Conservation (phyloP, 2,113 vertebrate genomes). For the Manacus vitellinus region DNA sequence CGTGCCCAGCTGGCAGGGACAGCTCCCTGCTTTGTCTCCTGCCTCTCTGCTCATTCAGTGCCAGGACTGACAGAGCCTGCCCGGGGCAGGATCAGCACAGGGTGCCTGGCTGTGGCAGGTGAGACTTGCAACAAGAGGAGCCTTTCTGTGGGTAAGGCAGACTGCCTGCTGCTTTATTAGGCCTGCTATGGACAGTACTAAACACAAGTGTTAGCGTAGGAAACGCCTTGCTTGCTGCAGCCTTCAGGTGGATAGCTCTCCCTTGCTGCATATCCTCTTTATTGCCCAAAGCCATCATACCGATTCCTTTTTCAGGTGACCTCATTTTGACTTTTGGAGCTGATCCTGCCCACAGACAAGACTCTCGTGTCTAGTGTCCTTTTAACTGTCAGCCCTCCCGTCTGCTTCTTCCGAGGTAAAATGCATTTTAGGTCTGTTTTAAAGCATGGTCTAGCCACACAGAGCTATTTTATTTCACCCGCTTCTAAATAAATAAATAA, state of each 20-base stretch:
- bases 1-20: background rate
- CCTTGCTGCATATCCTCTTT: accelerated
- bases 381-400: background rate
- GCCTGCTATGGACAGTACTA: background rate
- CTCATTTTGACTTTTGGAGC: background rate
- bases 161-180: background rate
- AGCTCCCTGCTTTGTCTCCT: background rate
- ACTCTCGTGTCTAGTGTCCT: background rate
- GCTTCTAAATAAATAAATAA: background rate
- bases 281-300: background rate
- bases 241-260: background rate
- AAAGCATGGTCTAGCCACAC: accelerated
- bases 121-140: background rate
- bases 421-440: accelerated
- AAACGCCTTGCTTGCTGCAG: background rate
- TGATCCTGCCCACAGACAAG: background rate
- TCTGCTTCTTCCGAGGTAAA: background rate
- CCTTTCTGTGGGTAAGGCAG: background rate
- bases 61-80: accelerated
- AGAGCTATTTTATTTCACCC: no score
- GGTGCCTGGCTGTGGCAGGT: background rate
- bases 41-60: background rate
- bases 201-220: accelerated
- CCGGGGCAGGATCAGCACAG: background rate
- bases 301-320: background rate